Evolutionary conservation across 1,140 invertebrate genomes (phyloP), one percentile per base, ranked within the genome.

Genomic region (Triops longicaudatus): DNA sequence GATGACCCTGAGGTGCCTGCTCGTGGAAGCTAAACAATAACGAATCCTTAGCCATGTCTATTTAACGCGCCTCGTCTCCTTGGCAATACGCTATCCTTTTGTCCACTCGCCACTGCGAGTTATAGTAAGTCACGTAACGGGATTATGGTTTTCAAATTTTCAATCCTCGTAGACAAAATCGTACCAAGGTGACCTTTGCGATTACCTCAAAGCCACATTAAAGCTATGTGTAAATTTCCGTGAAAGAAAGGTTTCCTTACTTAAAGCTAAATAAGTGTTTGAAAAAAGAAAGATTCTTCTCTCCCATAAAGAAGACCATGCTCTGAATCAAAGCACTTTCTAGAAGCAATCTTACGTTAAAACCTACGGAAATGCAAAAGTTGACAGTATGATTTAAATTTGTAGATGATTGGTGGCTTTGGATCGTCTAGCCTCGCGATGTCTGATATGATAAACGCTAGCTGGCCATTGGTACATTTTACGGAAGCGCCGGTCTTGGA

Each of bases 1-100:
- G 50, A 63, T 63, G 50, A 63, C 50, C 50, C 50, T 63, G 50
- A 22, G 50, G 50, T 63, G 50, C 50, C 22, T 63, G n/a, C 50
- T 63, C 2, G 50, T 22, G 50, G 50, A 63, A 63, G 50, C 50
- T n/a, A 63, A 63, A 22, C 50, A 63, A 22, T 5, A 63, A 63
- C n/a, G 50, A 63, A 63, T 63, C 50, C 50, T 63, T 63, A 63
- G 22, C 50, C 50, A 22, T 63, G 50, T 22, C 50, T 22, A 9
- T 63, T 63, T 63, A 63, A 63, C 50, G 50, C n/a, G 50, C 50
- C 22, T 63, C 50, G 17, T 63, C 22, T 63, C 22, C 22, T 5
- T 63, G 50, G 1, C 50, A 3, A 63, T 22, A 63, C 14, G 50
- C 31, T 37, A 37, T 7, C 31, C 31, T 37, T 7, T 7, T 7